Evolutionary conservation across 2,888 invertebrate species (phyloP).

Genomic region (Tholera decimalis): DNA sequence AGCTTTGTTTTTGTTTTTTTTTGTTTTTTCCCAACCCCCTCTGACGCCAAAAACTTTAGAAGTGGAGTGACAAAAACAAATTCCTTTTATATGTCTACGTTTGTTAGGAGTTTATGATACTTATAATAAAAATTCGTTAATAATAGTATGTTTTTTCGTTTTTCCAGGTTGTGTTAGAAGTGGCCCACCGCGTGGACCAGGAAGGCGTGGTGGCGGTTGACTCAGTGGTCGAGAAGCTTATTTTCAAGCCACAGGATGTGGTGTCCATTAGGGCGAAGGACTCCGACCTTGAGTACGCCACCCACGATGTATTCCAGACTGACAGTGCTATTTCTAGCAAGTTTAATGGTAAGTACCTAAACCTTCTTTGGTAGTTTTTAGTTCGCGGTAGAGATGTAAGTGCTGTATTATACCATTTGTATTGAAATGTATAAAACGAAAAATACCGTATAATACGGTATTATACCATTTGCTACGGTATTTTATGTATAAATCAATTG

Average conservation of each 20-base stretch:
- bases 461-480: too few relatives aligned
- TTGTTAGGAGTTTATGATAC: too few relatives aligned
- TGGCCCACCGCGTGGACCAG: slow-evolving; percentile 95
- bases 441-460: too few relatives aligned
- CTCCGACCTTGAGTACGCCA: slow-evolving; percentile 97
- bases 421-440: too few relatives aligned
- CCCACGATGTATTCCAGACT: slow-evolving; percentile 96
- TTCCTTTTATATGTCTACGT: too few relatives aligned
- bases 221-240: slow-evolving; percentile 94
- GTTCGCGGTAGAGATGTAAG: too few relatives aligned
- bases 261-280: slow-evolving; percentile 96
- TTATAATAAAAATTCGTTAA: slow-evolving; percentile 2
- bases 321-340: slow-evolving; percentile 96
- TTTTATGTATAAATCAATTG: too few relatives aligned
- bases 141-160: slow-evolving; percentile 9
- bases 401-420: too few relatives aligned
- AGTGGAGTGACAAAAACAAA: too few relatives aligned
- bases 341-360: slow-evolving; percentile 93
- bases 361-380: not conserved
- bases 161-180: slow-evolving; percentile 94
- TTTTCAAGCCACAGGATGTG: slow-evolving; percentile 96
- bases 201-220: slow-evolving; percentile 93
- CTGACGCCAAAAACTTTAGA: too few relatives aligned
- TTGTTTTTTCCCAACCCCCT: too few relatives aligned
- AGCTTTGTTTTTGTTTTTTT: not conserved